A percentile compares a stretch with the other conserved stretches of the same genome.
These are phyloP conservation scores for Doris montereyensis DNA, from an alignment of 2,888 invertebrate genomes.

Conservation along the genomic window DNA sequence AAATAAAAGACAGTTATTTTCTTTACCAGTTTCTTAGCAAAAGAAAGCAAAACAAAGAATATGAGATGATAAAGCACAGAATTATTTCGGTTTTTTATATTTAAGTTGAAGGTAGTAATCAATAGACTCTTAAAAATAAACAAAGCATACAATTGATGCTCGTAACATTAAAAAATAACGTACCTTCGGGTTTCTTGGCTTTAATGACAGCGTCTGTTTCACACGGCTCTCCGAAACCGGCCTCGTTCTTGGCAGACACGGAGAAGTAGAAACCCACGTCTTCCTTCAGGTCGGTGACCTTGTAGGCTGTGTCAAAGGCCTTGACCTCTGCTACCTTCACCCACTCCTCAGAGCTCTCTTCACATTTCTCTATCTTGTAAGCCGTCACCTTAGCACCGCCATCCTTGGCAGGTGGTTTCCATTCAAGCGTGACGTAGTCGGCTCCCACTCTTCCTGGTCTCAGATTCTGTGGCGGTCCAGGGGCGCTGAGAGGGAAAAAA, in stretches of 20 bases:
- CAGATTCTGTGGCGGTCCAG: conserved; percentile 54
- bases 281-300: conserved; percentile 52
- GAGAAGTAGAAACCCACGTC: conserved; percentile 62
- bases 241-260: conserved; percentile 64
- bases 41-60: too few relatives aligned
- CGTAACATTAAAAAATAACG: too few relatives aligned
- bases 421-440: conserved; percentile 53
- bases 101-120: too few relatives aligned
- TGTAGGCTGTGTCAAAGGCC: conserved; percentile 47
- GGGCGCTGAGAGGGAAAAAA: conserved; percentile 63
- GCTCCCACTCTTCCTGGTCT: conserved; percentile 49
- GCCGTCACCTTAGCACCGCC: conserved; percentile 60
- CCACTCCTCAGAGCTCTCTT: conserved; percentile 49
- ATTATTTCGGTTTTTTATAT: too few relatives aligned
- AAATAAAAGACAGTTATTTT: too few relatives aligned
- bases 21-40: too few relatives aligned
- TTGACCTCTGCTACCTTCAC: conserved; percentile 48
- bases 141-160: too few relatives aligned
- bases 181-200: conserved; percentile 50
- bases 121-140: too few relatives aligned
- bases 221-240: conserved; percentile 48
- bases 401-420: conserved; percentile 55
- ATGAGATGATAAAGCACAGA: too few relatives aligned
- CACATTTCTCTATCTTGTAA: conserved; percentile 52
- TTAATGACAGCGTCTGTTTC: conserved; percentile 49